These are phyloP conservation scores for Ochropacha duplaris DNA, from an alignment of 2,888 invertebrate genomes.

Conservation along the genomic window DNA sequence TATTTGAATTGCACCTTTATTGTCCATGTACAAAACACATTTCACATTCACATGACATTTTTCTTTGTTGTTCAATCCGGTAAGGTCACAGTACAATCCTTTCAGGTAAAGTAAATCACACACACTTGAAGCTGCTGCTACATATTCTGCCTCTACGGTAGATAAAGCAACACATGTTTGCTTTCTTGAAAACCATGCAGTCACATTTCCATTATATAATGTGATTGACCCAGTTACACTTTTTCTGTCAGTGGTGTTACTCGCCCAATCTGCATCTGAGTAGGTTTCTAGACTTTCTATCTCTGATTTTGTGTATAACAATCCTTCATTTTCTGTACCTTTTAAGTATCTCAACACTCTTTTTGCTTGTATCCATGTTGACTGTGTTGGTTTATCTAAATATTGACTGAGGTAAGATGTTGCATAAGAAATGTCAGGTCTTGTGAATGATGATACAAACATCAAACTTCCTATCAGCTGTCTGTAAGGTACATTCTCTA, in stretches of 20 bases:
- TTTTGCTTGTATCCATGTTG: conserved; percentile 8
- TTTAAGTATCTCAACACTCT: conserved; percentile 9
- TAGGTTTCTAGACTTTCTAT: background rate
- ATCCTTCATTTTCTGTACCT: conserved; percentile 6
- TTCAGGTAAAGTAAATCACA: background rate
- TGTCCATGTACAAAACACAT: background rate
- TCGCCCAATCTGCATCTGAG: background rate
- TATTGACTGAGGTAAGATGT: conserved; percentile 10
- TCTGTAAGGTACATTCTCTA: conserved; percentile 6
- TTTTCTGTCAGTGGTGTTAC: background rate
- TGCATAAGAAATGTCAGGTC: conserved; percentile 9
- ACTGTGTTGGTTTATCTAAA: conserved; percentile 10
- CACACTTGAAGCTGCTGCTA: background rate
- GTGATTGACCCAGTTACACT: background rate
- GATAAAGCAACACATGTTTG: background rate
- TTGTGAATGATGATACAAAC: background rate
- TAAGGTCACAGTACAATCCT: background rate
- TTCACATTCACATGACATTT: too few species aligned
- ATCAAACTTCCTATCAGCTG: conserved; percentile 9
- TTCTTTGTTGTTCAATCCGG: background rate
- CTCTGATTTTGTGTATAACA: background rate
- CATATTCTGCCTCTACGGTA: background rate
- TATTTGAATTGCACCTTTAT: background rate
- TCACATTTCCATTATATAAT: background rate
- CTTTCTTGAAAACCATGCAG: too few species aligned